Conservation (phyloP, 2,113 vertebrate genomes). For the Aldabrachelys gigantea region DNA sequence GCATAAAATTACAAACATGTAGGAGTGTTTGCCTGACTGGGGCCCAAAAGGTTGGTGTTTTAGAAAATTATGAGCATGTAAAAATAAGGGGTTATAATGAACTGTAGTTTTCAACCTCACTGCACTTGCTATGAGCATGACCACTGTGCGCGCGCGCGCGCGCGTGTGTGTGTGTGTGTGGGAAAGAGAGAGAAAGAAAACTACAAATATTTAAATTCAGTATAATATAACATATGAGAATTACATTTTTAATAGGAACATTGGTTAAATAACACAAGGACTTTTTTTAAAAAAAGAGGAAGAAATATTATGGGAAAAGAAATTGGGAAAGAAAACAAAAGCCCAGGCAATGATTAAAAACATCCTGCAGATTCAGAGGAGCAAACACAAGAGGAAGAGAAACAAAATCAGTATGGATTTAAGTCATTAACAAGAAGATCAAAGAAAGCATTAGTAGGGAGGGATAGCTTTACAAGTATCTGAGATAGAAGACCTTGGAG, state of each 20-base stretch:
- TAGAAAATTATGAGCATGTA: neutral
- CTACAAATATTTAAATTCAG: neutral
- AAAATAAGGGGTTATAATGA: neutral
- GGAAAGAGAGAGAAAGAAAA: neutral
- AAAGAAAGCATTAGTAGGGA: constrained; percentile 79
- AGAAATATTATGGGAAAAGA: neutral
- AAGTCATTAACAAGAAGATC: constrained; percentile 80
- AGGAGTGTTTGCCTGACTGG: neutral
- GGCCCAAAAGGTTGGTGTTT: constrained; percentile 2
- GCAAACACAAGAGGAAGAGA: constrained; percentile 62
- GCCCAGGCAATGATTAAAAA: neutral
- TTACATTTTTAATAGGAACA: accelerated
- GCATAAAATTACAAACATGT: neutral
- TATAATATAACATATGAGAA: neutral
- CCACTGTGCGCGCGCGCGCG: neutral
- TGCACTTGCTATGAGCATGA: neutral
- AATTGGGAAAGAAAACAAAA: neutral
- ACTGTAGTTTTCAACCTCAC: neutral
- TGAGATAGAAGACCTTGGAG: constrained; percentile 79
- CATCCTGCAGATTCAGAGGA: constrained; percentile 24
- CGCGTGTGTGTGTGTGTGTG: too few relatives aligned
- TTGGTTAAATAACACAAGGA: neutral
- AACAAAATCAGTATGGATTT: constrained; percentile 66
- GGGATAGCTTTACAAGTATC: constrained; percentile 75
- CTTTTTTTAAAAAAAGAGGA: neutral